Percentiles rank a stretch among this genome's conserved stretches.
Conservation (phyloP, 1,140 invertebrate species). For the Drosophila orosa region DNA sequence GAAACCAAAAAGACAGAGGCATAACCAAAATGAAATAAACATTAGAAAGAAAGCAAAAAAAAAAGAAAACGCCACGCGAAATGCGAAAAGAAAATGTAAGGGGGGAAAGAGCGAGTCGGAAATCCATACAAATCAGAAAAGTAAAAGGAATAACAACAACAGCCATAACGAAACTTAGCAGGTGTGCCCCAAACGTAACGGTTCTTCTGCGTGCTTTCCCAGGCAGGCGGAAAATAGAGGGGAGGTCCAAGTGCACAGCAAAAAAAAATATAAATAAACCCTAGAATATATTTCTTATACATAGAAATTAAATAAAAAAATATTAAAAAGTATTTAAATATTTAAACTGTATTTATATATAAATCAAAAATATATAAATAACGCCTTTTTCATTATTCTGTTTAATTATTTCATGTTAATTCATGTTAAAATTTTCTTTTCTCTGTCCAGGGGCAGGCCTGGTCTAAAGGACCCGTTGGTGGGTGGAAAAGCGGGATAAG, state of each 20-base stretch:
- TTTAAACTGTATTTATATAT: neutral
- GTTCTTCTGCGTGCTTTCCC: conserved; percentile 18
- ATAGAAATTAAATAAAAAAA: neutral
- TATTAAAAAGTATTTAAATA: neutral
- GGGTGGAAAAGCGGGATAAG: conserved; percentile 38
- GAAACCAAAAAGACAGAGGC: conserved; percentile 39
- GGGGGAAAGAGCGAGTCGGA: conserved; percentile 28
- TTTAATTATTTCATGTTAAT: too few relatives aligned
- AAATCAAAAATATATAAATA: neutral
- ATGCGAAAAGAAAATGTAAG: neutral
- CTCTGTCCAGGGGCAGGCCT: neutral
- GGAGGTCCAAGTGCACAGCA: neutral
- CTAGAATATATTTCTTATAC: neutral
- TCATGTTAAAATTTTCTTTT: neutral
- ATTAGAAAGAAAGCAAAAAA: conserved; percentile 43
- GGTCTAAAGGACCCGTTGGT: neutral
- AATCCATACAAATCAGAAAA: conserved; percentile 65
- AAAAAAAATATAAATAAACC: neutral
- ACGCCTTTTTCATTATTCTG: neutral
- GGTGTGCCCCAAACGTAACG: conserved; percentile 39
- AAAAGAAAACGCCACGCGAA: conserved; percentile 28
- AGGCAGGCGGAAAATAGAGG: neutral
- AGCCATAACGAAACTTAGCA: conserved; percentile 48
- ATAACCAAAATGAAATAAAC: conserved; percentile 55
- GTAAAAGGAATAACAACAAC: conserved; percentile 41